These are phyloP conservation scores for Colistium nudipinnis DNA, from an alignment of 2,113 vertebrate genomes.

Conservation along the genomic window DNA sequence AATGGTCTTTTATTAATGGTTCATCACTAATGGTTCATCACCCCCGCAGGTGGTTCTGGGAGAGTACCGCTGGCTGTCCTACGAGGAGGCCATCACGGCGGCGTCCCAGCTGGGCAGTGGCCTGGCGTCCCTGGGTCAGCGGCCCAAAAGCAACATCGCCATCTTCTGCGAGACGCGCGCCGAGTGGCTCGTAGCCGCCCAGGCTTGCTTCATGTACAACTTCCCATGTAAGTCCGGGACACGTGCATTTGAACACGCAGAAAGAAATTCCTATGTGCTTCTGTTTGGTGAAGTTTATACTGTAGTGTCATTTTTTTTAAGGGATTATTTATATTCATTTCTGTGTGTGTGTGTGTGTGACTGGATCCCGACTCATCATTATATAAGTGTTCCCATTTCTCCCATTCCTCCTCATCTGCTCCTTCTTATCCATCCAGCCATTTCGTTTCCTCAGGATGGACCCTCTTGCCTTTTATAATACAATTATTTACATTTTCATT, in stretches of 20 bases:
- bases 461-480: neutral
- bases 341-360: conserved; percentile 3
- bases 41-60: conserved; percentile 90
- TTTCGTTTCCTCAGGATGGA: conserved; percentile 24
- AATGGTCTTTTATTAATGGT: neutral
- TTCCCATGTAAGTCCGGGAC: conserved; percentile 87
- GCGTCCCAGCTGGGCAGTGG: conserved; percentile 89
- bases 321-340: conserved; percentile 17
- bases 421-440: neutral
- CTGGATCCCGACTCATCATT: conserved; percentile 33
- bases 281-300: neutral
- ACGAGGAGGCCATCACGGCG: conserved; percentile 83
- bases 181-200: conserved; percentile 92
- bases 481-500: conserved; percentile 24
- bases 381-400: conserved; percentile 67
- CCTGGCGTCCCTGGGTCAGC: conserved; percentile 88
- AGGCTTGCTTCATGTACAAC: conserved; percentile 95
- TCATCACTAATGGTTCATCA: too few species aligned
- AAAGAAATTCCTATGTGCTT: neutral
- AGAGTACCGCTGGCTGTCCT: conserved; percentile 90
- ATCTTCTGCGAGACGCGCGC: conserved; percentile 97
- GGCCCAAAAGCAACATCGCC: conserved; percentile 89
- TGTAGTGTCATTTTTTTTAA: neutral
- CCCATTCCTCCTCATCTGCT: conserved; percentile 30
- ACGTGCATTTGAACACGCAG: neutral